These are phyloP conservation scores for Mionectes olivaceus DNA, from an alignment of 2,797 vertebrate species.

Conservation along the genomic window DNA sequence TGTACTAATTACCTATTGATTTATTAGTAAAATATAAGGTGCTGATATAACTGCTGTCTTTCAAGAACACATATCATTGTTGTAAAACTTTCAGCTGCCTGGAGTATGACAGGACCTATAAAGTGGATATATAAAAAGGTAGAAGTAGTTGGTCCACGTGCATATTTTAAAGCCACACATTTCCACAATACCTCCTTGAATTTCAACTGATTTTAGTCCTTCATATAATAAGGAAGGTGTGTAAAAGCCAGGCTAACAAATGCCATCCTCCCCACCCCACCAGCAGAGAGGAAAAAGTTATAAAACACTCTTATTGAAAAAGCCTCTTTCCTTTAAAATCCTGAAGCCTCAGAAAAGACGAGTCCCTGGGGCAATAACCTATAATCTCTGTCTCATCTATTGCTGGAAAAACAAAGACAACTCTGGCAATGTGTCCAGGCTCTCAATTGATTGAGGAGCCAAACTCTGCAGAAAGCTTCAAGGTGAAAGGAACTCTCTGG, in stretches of 20 bases:
- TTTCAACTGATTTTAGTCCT: background rate
- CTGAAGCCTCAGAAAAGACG: background rate
- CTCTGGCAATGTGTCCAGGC: background rate
- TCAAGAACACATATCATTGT: background rate
- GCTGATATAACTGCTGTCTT: background rate
- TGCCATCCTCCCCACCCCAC: background rate
- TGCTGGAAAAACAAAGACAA: constrained; percentile 30
- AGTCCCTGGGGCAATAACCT: background rate
- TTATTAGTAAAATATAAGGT: background rate
- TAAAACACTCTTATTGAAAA: background rate
- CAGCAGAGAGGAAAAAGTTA: background rate
- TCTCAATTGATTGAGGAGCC: background rate
- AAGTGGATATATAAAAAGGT: background rate
- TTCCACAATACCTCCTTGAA: background rate
- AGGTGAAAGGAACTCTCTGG: constrained; percentile 17
- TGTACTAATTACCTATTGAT: background rate
- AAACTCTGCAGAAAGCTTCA: background rate
- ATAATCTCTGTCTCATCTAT: constrained; percentile 16
- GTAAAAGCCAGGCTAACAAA: background rate
- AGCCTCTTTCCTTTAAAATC: background rate
- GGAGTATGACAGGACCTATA: background rate
- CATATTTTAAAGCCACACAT: background rate
- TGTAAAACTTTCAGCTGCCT: background rate
- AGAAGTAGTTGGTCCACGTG: background rate
- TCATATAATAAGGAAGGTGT: background rate